Percentiles rank a stretch among this genome's conserved stretches.
These are phyloP conservation scores for Excalfactoria chinensis DNA, from an alignment of 2,113 vertebrate species.

Conservation along the genomic window DNA sequence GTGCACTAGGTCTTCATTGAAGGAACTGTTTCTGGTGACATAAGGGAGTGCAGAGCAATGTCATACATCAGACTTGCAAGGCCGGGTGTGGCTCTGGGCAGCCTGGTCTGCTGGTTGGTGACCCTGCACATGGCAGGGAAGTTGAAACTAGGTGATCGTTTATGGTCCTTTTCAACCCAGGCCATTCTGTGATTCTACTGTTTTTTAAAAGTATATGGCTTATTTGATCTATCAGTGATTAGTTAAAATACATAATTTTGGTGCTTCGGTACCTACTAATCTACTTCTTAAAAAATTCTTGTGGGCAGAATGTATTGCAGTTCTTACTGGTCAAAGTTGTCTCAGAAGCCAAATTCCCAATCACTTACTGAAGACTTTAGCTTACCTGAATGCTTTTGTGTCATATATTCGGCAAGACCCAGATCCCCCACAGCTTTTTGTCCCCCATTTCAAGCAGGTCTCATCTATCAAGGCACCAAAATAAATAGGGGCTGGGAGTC, in stretches of 20 bases:
- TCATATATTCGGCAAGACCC: conserved; percentile 92
- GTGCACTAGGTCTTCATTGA: background rate
- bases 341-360: background rate
- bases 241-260: background rate
- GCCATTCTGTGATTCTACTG: too few relatives aligned
- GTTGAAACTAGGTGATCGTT: too few relatives aligned
- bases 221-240: background rate
- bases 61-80: background rate
- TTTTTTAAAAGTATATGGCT: background rate
- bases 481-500: conserved; percentile 94
- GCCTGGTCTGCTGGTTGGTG: too few relatives aligned
- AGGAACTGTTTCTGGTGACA: background rate
- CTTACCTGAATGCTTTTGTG: conserved; percentile 87
- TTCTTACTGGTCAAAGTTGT: background rate
- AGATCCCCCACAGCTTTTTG: conserved; percentile 83
- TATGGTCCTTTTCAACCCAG: too few relatives aligned
- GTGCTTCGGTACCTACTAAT: background rate
- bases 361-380: background rate
- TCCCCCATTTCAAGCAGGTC: conserved; percentile 95
- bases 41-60: background rate
- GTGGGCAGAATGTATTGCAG: background rate
- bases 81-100: too few relatives aligned
- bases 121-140: too few relatives aligned
- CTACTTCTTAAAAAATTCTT: background rate
- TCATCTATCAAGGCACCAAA: conserved; percentile 92